Percentiles rank a stretch among this genome's conserved stretches.
Conservation (phyloP, 2,797 vertebrate genomes). For the Anisognathus igniventris region DNA sequence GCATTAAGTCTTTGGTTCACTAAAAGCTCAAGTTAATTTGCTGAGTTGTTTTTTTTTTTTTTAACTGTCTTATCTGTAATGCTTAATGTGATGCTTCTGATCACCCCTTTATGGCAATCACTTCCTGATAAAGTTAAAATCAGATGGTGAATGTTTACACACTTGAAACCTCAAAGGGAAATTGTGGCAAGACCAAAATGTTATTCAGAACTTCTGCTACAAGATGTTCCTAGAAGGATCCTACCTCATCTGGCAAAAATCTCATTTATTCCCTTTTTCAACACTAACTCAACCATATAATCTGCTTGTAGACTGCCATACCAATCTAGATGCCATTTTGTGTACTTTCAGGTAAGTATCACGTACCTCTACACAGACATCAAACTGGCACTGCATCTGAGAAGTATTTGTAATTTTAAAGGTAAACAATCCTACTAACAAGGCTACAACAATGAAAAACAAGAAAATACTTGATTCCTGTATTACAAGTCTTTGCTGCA, state of each 20-base stretch:
- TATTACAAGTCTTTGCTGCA: background rate
- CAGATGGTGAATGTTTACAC: background rate
- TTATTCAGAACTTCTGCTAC: background rate
- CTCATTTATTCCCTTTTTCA: background rate
- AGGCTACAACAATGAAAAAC: background rate
- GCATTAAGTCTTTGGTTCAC: background rate
- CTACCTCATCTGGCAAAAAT: background rate
- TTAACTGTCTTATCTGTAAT: background rate
- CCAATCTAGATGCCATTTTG: background rate
- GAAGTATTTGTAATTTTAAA: background rate
- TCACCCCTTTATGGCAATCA: background rate
- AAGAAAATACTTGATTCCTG: fast-evolving
- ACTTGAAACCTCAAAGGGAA: background rate
- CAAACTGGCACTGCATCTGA: background rate
- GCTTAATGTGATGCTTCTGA: background rate
- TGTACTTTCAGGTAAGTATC: background rate
- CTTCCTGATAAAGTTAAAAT: background rate
- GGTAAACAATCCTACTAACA: background rate
- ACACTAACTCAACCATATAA: background rate
- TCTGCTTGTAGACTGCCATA: background rate
- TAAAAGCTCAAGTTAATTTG: background rate
- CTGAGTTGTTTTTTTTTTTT: background rate
- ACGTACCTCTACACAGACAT: background rate
- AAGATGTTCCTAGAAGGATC: background rate
- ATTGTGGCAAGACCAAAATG: background rate